A percentile compares a stretch with the other conserved stretches of the same genome.
Evolutionary conservation across 1,140 invertebrate species (phyloP).

Genomic region (Heliothis virescens): DNA sequence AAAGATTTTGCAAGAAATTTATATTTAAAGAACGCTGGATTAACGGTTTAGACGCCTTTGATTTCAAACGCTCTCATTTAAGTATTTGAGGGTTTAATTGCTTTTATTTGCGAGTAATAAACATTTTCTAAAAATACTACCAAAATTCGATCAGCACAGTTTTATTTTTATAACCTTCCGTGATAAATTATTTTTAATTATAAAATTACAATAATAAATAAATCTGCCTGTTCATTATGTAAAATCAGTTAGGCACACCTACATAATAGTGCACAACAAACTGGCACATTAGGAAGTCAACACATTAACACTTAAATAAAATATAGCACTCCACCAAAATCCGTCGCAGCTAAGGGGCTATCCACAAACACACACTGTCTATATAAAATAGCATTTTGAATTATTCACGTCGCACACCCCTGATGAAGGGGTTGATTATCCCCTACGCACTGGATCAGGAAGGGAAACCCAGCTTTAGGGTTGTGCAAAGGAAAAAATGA

Average conservation of each 20-base stretch:
- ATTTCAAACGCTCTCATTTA: constrained; percentile 11
- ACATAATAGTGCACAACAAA: too few relatives aligned
- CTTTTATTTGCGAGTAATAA: not conserved
- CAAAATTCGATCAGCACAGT: too few relatives aligned
- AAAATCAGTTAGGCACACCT: too few relatives aligned
- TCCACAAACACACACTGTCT: constrained; percentile 49
- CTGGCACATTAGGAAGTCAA: not conserved
- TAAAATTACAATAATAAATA: too few relatives aligned
- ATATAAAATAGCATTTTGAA: constrained; percentile 61
- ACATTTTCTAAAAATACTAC: too few relatives aligned
- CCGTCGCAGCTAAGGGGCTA: constrained; percentile 4
- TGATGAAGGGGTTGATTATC: constrained; percentile 60
- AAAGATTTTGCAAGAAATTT: constrained; percentile 53
- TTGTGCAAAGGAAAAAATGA: constrained; percentile 43
- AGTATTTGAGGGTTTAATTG: not conserved
- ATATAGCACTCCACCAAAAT: constrained; percentile 26
- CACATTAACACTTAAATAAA: constrained; percentile 27
- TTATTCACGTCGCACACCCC: constrained; percentile 60
- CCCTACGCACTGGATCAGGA: constrained; percentile 59
- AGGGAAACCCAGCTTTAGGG: constrained; percentile 54
- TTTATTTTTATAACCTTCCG: too few relatives aligned
- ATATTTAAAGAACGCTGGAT: constrained; percentile 45
- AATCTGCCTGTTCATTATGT: too few relatives aligned
- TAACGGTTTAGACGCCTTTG: constrained; percentile 14
- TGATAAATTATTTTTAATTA: too few relatives aligned